Conservation (phyloP, 2,113 vertebrate genomes). For the Falcunculus frontatus region DNA sequence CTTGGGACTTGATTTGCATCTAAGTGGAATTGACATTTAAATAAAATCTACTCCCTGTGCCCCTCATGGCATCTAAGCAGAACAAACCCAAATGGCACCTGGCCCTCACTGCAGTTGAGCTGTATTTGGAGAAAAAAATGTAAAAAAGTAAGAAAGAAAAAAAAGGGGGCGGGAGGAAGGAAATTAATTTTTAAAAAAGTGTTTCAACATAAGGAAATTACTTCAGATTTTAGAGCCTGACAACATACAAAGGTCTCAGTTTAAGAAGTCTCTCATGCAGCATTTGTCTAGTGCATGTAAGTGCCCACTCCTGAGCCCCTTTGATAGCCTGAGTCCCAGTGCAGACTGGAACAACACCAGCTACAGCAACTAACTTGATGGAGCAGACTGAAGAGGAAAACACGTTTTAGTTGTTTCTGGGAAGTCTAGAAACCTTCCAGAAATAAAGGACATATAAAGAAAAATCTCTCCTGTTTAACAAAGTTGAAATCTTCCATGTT, state of each 20-base stretch:
- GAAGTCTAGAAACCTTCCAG: not conserved
- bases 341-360: not conserved
- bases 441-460: not conserved
- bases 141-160: not conserved
- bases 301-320: not conserved
- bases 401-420: not conserved
- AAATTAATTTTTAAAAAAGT: not conserved
- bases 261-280: not conserved
- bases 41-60: not conserved
- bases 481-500: not conserved
- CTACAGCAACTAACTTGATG: not conserved
- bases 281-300: not conserved
- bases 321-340: accelerated
- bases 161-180: accelerated
- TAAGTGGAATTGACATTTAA: not conserved
- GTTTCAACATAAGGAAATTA: not conserved
- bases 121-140: not conserved
- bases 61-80: not conserved
- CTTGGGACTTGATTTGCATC: not conserved
- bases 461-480: not conserved
- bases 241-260: not conserved
- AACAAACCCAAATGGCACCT: not conserved
- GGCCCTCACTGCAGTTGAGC: not conserved
- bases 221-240: not conserved
- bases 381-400: not conserved